Conservation (phyloP, 2,888 invertebrate species). For the Amblyjoppa proteus region DNA sequence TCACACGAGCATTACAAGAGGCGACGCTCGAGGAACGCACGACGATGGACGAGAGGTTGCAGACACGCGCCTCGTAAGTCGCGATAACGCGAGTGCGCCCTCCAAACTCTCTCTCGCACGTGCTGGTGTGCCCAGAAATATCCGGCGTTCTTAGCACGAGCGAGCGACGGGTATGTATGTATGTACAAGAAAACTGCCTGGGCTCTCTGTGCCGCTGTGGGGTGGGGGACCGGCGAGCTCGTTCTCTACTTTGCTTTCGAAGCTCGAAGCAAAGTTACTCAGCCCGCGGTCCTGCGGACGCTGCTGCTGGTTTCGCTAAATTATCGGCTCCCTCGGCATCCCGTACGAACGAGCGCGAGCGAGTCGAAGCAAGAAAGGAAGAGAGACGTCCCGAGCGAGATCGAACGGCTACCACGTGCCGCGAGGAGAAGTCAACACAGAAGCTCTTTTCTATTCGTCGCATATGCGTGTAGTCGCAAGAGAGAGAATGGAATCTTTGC, state of each 20-base stretch:
- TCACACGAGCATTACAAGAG: conserved; percentile 41
- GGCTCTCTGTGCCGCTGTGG: not conserved
- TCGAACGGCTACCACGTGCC: conserved; percentile 57
- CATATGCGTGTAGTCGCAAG: conserved; percentile 5
- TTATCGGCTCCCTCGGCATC: conserved; percentile 54
- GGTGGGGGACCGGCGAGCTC: not conserved
- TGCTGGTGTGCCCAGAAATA: conserved; percentile 76
- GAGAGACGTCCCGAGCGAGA: conserved; percentile 36
- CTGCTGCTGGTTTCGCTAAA: conserved; percentile 62
- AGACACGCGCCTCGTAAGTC: conserved; percentile 71
- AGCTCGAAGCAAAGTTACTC: conserved; percentile 32
- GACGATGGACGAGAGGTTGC: conserved; percentile 77
- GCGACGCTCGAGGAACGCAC: conserved; percentile 75
- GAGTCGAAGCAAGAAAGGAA: conserved; percentile 23
- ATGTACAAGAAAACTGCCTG: conserved; percentile 32
- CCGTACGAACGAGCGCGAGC: not conserved
- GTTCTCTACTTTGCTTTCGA: conserved; percentile 11
- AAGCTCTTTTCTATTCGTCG: conserved; percentile 43
- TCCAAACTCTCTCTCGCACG: conserved; percentile 64
- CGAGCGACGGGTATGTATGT: not conserved
- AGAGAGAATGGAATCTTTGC: conserved; percentile 31
- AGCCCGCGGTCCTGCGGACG: conserved; percentile 19
- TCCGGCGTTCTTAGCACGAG: conserved; percentile 69
- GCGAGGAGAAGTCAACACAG: conserved; percentile 16
- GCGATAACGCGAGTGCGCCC: conserved; percentile 73